Evolutionary conservation across 1,140 invertebrate genomes (phyloP).

Genomic region (Drosophila watanabei): DNA sequence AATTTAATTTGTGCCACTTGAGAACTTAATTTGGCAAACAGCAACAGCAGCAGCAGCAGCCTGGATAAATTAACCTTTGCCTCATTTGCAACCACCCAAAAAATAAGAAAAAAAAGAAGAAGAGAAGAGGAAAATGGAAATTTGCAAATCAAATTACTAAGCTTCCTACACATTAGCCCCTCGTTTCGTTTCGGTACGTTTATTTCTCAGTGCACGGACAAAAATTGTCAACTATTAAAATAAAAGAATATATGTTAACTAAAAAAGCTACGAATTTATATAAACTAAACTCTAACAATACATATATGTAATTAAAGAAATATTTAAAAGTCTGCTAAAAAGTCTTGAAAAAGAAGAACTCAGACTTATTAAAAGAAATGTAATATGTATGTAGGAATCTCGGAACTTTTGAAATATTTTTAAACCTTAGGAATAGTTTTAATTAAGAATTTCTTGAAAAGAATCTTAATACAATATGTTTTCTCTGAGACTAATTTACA

Average conservation of each 20-base stretch:
- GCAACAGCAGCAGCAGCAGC: no score
- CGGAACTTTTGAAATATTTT: no score
- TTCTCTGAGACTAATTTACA: no score
- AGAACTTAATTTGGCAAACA: constrained; percentile 32
- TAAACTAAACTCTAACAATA: neutral
- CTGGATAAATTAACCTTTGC: constrained; percentile 27
- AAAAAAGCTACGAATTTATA: neutral
- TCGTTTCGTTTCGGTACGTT: neutral
- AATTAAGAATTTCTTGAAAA: no score
- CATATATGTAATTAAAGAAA: neutral
- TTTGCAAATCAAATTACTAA: constrained; percentile 57
- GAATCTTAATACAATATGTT: no score
- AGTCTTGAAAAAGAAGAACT: no score
- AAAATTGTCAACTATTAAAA: neutral
- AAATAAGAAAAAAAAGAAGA: neutral
- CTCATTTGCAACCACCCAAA: constrained; percentile 15
- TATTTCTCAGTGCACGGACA: constrained; percentile 4
- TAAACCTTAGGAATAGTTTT: no score
- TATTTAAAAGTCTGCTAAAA: no score
- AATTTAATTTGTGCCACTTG: constrained; percentile 37
- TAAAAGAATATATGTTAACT: neutral
- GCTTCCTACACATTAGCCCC: constrained; percentile 43
- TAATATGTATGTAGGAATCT: no score
- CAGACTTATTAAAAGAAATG: no score
- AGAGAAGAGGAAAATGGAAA: constrained; percentile 15